Evolutionary conservation across 2,888 invertebrate genomes (phyloP), one percentile per base, ranked within the genome.

Genomic region (Hedychridium roseum): DNA sequence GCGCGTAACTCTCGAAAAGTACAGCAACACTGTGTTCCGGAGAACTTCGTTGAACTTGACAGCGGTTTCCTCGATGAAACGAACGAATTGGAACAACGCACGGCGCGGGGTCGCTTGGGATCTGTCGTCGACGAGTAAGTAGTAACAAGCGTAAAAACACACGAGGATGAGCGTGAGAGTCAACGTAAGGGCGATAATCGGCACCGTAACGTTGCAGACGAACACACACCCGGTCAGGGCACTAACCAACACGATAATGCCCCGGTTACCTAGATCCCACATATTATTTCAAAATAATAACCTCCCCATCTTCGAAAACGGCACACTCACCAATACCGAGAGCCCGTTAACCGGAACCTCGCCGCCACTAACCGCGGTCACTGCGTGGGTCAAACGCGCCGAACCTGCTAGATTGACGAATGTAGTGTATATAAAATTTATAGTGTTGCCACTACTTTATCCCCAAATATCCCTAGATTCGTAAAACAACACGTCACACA

Each of bases 271-370:
- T 70, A 74, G 60, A 60, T 75, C 64, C 76, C 75, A 76, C 76
- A 76, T 77, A 76, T 74, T 76, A 72, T 62, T 71, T 76, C 69
- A 75, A 71, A 64, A 63, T 57, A 58, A 41, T 73, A 76, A 74
- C 71, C 73, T 72, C 73, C 64, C 73, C 76, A 75, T 75, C 59
- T 70, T 73, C 71, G 62, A 71, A 73, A 72, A 73, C 63, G 70
- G 66, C 71, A 70, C 66, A 68, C 64, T 68, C 70, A 70, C 66
- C 55, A 56, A 63, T 47, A n/a, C n/a, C n/a, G n/a, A n/a, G n/a
- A n/a, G n/a, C n/a, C n/a, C n/a, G n/a, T n/a, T 54, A 43, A 60
- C 54, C 59, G 65, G 63, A 63, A 67, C 55, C 46, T 67, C 56
- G 63, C 59, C 50, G 55, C 60, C 38, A 45, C n/a, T n/a, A n/a